Base-by-base conservation (phyloP, 2,888 invertebrate species). In the Brenthis ino region DNA sequence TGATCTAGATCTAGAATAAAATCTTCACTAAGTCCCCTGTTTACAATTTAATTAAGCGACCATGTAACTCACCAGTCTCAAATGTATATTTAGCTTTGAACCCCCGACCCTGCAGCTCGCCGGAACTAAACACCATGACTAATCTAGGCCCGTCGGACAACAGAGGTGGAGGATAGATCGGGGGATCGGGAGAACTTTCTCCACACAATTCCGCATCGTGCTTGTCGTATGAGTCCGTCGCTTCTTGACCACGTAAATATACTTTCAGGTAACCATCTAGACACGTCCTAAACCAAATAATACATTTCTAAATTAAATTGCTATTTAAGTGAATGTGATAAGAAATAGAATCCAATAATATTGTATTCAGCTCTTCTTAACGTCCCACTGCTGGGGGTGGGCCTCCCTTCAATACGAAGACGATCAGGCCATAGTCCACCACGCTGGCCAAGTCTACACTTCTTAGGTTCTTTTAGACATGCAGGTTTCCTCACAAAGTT, bases 121-220 rank as follows among this genome's bases (percentile, higher is more conserved):
- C 98, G 65, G 98, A 98, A 87, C 98, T 98, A 89, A 99, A 98
- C 63, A 98, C 97, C 95, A 99, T 96, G 57, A 98, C 97, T 73
- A 99, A 95, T 64, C 98, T 94, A 4, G 99, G 98, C 1, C 98
- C 98, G 85, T 98, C 97, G 65, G 98, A 98, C 71, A 97, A 95
- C 72, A 98, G 95, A 54, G 95, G 94, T 65, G 95, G 94, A n/a
- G 98, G 97, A 82, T 95, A 95, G 67, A 57, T 14, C 12, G 63
- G 61, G 5, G 67, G 67, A 12, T 63, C 67, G 0, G 73, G 72
- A 3, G 77, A 94, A 48, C 85, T 84, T 77, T 96, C 95, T 14
- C 99, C 99, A 86, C 99, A 99, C 82, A 98, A 94, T 86, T 98
- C 98, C 79, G 97, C 95, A 87, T 98, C 98, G 85, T 97, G 98